Conservation (phyloP, 2,797 vertebrate species). For the Percopsis omiscomaycus region DNA sequence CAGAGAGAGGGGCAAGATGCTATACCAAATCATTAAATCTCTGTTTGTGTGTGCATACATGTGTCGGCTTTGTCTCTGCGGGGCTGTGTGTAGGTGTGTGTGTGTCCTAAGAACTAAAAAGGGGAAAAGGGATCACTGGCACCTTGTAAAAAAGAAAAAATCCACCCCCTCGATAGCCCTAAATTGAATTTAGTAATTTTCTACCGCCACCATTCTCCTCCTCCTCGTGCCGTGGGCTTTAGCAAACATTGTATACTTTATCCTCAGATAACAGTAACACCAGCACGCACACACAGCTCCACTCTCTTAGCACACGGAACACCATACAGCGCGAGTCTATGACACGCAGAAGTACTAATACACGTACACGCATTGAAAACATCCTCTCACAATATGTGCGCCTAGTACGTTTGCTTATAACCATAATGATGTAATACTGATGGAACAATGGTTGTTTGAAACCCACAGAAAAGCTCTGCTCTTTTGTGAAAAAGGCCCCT, state of each 20-base stretch:
- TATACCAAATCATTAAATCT: constrained; percentile 25
- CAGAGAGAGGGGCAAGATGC: constrained; percentile 26
- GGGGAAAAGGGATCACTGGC: constrained; percentile 39
- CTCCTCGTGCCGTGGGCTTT: constrained; percentile 48
- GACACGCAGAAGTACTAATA: constrained; percentile 9
- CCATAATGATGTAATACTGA: too few species aligned
- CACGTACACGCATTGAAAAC: constrained; percentile 17
- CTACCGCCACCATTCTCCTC: constrained; percentile 37
- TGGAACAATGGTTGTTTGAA: too few species aligned
- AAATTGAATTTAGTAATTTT: constrained; percentile 70
- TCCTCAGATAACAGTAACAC: constrained; percentile 60
- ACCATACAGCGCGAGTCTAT: constrained; percentile 26
- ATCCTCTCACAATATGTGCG: too few species aligned
- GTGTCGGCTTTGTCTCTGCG: background rate
- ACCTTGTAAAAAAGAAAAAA: constrained; percentile 65
- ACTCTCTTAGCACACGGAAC: constrained; percentile 49
- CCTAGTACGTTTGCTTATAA: too few species aligned
- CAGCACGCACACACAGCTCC: constrained; percentile 57
- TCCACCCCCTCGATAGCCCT: constrained; percentile 54
- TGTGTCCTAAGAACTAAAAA: constrained; percentile 28
- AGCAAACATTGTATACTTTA: constrained; percentile 54
- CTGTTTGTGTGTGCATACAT: background rate
- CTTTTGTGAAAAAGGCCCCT: too few species aligned
- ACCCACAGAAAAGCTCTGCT: too few species aligned
- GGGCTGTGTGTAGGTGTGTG: constrained; percentile 3